Percentiles rank a stretch among this genome's conserved stretches.
phyloP scores from a whole-genome alignment of 2,888 invertebrate genomes.

The Drosophila neotestacea region DNA sequence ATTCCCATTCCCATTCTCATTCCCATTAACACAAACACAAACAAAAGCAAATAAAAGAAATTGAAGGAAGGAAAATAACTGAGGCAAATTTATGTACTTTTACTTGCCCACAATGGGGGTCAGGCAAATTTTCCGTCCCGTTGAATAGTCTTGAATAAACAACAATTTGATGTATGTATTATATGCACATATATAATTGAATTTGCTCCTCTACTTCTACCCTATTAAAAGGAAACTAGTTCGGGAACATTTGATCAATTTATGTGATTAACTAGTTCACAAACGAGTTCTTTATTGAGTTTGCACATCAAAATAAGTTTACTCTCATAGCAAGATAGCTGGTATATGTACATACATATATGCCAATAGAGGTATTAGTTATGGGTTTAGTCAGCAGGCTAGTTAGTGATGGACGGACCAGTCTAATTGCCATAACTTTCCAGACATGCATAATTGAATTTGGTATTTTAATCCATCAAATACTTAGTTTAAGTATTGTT shows the following conservation, averaged over 20 bases:
- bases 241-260: not conserved
- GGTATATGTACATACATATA: too few species aligned
- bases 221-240: not conserved
- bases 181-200: slow-evolving; percentile 3
- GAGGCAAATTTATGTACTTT: slow-evolving; percentile 36
- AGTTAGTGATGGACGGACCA: too few species aligned
- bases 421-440: too few species aligned
- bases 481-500: too few species aligned
- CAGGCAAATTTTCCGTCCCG: slow-evolving; percentile 27
- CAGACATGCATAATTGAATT: too few species aligned
- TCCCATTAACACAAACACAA: slow-evolving; percentile 3
- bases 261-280: not conserved
- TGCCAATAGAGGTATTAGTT: too few species aligned
- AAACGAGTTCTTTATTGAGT: not conserved
- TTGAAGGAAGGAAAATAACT: slow-evolving; percentile 19
- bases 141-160: slow-evolving; percentile 24
- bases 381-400: too few species aligned
- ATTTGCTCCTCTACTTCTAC: slow-evolving; percentile 5
- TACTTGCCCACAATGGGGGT: slow-evolving; percentile 24
- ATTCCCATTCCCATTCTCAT: not conserved
- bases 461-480: too few species aligned
- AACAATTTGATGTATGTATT: slow-evolving; percentile 8
- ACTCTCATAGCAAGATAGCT: not conserved
- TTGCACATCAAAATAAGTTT: not conserved
- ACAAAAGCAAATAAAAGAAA: slow-evolving; percentile 26